phyloP scores from a whole-genome alignment of 2,113 vertebrate genomes.

The Amblyopsis rosae region DNA sequence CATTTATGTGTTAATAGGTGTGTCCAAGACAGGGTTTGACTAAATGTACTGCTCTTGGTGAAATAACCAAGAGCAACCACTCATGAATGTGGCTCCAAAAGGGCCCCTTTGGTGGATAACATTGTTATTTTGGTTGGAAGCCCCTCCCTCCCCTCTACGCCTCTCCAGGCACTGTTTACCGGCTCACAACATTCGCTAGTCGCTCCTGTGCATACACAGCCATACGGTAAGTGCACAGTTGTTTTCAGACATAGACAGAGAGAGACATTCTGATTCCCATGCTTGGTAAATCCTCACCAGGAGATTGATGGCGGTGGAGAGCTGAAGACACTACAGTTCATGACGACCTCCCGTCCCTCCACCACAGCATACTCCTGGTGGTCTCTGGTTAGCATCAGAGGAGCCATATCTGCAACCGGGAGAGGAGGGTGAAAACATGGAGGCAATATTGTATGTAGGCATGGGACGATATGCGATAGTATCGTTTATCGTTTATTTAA shows the following conservation, averaged over 20 bases:
- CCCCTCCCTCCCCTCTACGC: too few species aligned
- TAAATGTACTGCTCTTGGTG: neutral
- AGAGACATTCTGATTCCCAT: neutral
- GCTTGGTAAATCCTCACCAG: slow-evolving; percentile 75
- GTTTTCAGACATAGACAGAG: too few species aligned
- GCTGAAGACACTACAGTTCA: slow-evolving; percentile 87
- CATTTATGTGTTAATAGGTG: neutral
- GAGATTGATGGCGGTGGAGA: slow-evolving; percentile 81
- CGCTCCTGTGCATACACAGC: too few species aligned
- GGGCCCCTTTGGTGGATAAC: too few species aligned
- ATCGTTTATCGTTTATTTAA: too few species aligned
- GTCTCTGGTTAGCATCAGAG: slow-evolving; percentile 84
- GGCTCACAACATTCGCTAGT: too few species aligned
- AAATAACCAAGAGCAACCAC: too few species aligned
- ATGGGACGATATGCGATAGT: too few species aligned
- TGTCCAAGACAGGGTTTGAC: neutral
- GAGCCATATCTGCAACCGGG: slow-evolving; percentile 79
- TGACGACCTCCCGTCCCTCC: slow-evolving; percentile 70
- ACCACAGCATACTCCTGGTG: slow-evolving; percentile 80
- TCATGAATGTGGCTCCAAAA: too few species aligned
- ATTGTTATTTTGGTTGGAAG: too few species aligned
- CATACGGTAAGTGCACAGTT: too few species aligned
- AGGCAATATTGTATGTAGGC: neutral
- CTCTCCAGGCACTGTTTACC: too few species aligned
- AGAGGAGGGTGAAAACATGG: neutral